Percentiles rank a stretch among this genome's conserved stretches.
These are phyloP conservation scores for Troilus luridus DNA, from an alignment of 2,888 invertebrate genomes.

Conservation along the genomic window DNA sequence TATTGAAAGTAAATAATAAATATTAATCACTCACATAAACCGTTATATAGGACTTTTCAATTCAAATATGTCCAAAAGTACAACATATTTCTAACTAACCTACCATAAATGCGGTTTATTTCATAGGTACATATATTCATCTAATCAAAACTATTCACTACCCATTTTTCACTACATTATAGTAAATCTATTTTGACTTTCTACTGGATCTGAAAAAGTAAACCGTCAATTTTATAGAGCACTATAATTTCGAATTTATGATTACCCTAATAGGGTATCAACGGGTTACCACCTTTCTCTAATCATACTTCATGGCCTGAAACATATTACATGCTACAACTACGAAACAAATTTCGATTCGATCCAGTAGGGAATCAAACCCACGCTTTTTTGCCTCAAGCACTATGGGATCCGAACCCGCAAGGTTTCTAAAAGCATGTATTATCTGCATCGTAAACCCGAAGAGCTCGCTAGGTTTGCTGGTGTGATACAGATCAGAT, in stretches of 20 bases:
- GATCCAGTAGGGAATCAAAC: conserved; percentile 2
- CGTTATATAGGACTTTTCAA: too few relatives aligned
- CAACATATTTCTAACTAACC: too few relatives aligned
- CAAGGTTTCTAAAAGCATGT: background rate
- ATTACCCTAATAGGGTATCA: background rate
- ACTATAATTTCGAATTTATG: background rate
- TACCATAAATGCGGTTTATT: too few relatives aligned
- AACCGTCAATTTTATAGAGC: background rate
- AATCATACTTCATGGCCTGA: background rate
- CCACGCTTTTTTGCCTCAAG: background rate
- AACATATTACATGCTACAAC: background rate
- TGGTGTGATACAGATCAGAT: background rate
- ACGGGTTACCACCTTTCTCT: conserved; percentile 14
- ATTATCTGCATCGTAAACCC: background rate
- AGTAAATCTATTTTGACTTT: too few relatives aligned
- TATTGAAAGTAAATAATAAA: too few relatives aligned
- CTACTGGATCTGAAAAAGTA: background rate
- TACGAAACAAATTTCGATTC: conserved; percentile 23
- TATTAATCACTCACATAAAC: too few relatives aligned
- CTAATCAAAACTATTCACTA: too few relatives aligned
- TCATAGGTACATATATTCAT: too few relatives aligned
- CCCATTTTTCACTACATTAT: too few relatives aligned
- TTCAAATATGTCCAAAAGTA: too few relatives aligned
- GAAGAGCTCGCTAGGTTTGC: background rate
- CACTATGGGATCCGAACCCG: background rate